Evolutionary conservation across 2,113 vertebrate species (phyloP), one percentile per base, ranked within the genome.

Genomic region (Glareola pratincola): DNA sequence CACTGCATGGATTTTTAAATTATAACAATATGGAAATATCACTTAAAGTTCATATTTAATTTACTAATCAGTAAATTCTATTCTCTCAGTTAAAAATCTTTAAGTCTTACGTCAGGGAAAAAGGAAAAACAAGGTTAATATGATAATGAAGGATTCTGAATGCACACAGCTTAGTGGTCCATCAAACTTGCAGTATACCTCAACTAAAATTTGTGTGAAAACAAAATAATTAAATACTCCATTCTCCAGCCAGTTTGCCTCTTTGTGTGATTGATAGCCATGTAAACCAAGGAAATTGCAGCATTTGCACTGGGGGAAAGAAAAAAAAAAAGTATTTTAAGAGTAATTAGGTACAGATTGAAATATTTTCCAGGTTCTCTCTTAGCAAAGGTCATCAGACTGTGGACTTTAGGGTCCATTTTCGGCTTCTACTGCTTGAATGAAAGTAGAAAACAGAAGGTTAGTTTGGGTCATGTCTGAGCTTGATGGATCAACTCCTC

Each of bases 401-500:
- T 71, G 36, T 71, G 64, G 79, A n/a, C 29, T 77, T 95, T 86
- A 79, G 59, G 36, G 59, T 57, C 39, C 37, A 43, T 85, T 96
- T 91, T 80, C 47, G 91, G 41, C 43, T 88, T 73, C 57, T 50
- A 15, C 16, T 27, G 43, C 34, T 57, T 78, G 72, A 86, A 79
- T 92, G 50, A 76, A 94, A 84, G 78, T 14, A 78, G 74, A 81
- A 80, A 94, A 67, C 34, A 27, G 36, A 93, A 89, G 56, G 57
- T 47, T 91, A 54, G 32, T 63, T 89, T 51, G 51, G 48, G 72
- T 90, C 64, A 12, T 43, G 50, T 84, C 83, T 73, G 90, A 88
- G 18, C 18, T 71, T 95, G 86, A 96, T 91, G 67, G 69, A 95
- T 94, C 93, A 91, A 48, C 85, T 68, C 60, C 57, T 91, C 72